Percentiles rank a stretch among this genome's conserved stretches.
phyloP scores from a whole-genome alignment of 2,888 invertebrate species.

The Mellilla xanthometata region DNA sequence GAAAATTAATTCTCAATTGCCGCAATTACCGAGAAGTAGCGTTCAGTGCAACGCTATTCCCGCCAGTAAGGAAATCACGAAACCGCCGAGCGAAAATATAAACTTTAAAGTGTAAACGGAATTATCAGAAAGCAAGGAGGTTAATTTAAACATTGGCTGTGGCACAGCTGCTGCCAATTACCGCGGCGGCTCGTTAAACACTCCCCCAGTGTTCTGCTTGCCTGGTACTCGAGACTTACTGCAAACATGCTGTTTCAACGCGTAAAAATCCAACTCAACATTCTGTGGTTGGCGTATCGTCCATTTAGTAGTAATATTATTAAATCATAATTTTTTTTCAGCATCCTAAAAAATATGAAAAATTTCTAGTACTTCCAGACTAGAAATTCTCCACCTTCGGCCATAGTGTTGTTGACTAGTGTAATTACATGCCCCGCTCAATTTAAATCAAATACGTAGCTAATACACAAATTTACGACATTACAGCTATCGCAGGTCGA shows the following conservation, averaged over 20 bases:
- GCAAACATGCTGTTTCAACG: constrained; percentile 11
- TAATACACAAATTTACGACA: no score
- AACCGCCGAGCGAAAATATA: constrained; percentile 16
- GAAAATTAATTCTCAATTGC: neutral
- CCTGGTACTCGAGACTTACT: constrained; percentile 33
- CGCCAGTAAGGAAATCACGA: constrained; percentile 14
- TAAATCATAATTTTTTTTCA: no score
- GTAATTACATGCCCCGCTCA: no score
- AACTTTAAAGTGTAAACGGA: constrained; percentile 27
- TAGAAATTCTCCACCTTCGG: no score
- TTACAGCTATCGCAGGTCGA: no score
- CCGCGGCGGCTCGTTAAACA: constrained; percentile 64
- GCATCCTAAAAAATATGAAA: no score
- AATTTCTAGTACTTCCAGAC: no score
- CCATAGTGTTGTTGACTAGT: no score
- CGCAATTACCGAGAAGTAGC: neutral
- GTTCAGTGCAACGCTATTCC: neutral
- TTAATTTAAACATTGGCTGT: constrained; percentile 62
- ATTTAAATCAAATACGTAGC: no score
- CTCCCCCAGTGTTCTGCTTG: constrained; percentile 42
- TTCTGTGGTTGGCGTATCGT: neutral
- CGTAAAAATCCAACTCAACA: constrained; percentile 5
- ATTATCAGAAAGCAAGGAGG: constrained; percentile 42
- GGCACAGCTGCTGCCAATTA: constrained; percentile 60
- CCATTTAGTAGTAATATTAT: neutral